A percentile compares a stretch with the other conserved stretches of the same genome.
Conservation (phyloP, 2,113 vertebrate genomes). For the Salvator merianae region DNA sequence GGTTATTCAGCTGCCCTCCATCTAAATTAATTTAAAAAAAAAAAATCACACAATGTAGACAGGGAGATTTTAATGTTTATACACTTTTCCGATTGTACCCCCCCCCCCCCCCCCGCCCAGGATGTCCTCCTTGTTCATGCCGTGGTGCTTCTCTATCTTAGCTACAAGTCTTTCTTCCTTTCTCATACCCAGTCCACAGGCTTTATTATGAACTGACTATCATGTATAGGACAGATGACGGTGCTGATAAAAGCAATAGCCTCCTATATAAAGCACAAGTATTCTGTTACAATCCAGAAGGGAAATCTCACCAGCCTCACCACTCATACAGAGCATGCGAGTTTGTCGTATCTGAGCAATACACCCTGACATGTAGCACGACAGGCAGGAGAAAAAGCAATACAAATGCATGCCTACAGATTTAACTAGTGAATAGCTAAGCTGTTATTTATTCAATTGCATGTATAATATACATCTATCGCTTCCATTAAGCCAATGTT, state of each 20-base stretch:
- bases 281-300: constrained; percentile 42
- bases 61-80: fast-evolving
- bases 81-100: background rate
- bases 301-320: constrained; percentile 37
- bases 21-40: background rate
- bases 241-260: constrained; percentile 28
- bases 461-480: constrained; percentile 26
- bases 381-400: constrained; percentile 29
- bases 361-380: background rate
- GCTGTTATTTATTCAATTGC: constrained; percentile 31
- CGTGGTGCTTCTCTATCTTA: background rate
- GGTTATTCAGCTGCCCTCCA: background rate
- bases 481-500: background rate
- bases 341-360: constrained; percentile 5
- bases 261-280: constrained; percentile 35
- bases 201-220: constrained; percentile 21
- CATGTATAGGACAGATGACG: background rate
- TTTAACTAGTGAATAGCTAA: constrained; percentile 41
- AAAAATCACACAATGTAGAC: background rate
- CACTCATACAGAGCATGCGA: background rate
- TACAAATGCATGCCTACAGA: constrained; percentile 30
- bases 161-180: background rate
- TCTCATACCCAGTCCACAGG: background rate
- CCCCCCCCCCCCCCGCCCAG: background rate
- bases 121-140: background rate